A percentile compares a stretch with the other conserved stretches of the same genome.
Evolutionary conservation across 2,888 invertebrate genomes (phyloP).

Genomic region (Timandra comae): DNA sequence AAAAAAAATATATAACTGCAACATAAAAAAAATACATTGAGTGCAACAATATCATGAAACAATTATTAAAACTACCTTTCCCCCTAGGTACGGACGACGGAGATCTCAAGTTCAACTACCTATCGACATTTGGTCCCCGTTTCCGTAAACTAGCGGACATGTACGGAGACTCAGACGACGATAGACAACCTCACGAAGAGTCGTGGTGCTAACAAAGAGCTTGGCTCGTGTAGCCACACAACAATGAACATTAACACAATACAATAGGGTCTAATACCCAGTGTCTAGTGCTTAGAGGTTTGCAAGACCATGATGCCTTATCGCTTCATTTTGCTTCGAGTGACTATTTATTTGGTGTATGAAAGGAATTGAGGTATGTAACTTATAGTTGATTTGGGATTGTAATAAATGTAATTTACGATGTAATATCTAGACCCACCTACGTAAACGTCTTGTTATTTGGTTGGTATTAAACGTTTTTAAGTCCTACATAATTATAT

Average conservation of each 20-base stretch:
- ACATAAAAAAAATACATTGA: no score
- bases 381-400: no score
- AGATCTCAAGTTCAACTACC: slow-evolving; percentile 94
- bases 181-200: slow-evolving; percentile 86
- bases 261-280: slow-evolving; percentile 20
- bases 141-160: slow-evolving; percentile 95
- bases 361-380: neutral
- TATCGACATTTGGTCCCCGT: slow-evolving; percentile 96
- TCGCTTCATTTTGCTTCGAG: slow-evolving; percentile 30
- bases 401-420: no score
- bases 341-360: slow-evolving; percentile 2
- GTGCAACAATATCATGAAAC: no score
- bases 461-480: no score
- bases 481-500: no score
- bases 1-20: no score
- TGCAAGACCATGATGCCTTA: slow-evolving; percentile 52
- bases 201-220: slow-evolving; percentile 86
- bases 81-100: slow-evolving; percentile 88
- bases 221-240: slow-evolving; percentile 65
- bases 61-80: no score
- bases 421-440: no score
- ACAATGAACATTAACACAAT: slow-evolving; percentile 28
- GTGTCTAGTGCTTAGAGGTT: slow-evolving; percentile 33
- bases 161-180: slow-evolving; percentile 95
- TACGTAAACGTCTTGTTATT: no score